These are phyloP conservation scores for Limenitis camilla DNA, from an alignment of 2,888 invertebrate species.

Conservation along the genomic window DNA sequence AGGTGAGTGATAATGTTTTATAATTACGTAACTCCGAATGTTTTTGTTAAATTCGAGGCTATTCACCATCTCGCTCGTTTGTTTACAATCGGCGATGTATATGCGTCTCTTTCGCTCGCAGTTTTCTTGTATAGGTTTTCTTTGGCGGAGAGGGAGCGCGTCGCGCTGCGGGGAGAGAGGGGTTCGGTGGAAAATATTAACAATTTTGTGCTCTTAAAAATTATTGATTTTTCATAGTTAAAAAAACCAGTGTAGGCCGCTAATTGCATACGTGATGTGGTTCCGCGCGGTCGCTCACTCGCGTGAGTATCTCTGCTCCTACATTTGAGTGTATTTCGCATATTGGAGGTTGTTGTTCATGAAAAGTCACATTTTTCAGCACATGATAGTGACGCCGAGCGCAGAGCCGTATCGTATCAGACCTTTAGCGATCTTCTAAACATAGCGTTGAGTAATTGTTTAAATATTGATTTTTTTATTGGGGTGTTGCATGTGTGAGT, in stretches of 20 bases:
- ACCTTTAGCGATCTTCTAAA: constrained; percentile 26
- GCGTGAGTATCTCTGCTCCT: constrained; percentile 52
- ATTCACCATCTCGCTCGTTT: constrained; percentile 59
- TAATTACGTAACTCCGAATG: constrained; percentile 49
- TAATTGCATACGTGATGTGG: constrained; percentile 61
- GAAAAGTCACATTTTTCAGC: constrained; percentile 66
- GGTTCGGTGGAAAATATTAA: constrained; percentile 66
- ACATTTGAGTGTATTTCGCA: constrained; percentile 54
- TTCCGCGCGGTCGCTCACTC: constrained; percentile 37
- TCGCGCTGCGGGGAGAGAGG: constrained; percentile 51
- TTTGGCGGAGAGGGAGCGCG: constrained; percentile 61
- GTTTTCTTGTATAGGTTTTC: constrained; percentile 68
- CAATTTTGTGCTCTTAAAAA: constrained; percentile 67
- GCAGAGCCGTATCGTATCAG: constrained; percentile 21
- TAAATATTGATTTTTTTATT: constrained; percentile 63
- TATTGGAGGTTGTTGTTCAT: constrained; percentile 43
- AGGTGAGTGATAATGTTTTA: constrained; percentile 33
- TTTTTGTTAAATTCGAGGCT: constrained; percentile 46
- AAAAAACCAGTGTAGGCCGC: constrained; percentile 48
- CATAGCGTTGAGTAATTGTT: constrained; percentile 42
- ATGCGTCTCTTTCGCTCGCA: constrained; percentile 58
- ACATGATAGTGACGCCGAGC: constrained; percentile 35
- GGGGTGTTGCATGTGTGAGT: constrained; percentile 45
- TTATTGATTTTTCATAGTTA: constrained; percentile 72
- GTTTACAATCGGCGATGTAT: constrained; percentile 65